Evolutionary conservation across 1,140 invertebrate species (phyloP).

Genomic region (Lepeophtheirus salmonis): DNA sequence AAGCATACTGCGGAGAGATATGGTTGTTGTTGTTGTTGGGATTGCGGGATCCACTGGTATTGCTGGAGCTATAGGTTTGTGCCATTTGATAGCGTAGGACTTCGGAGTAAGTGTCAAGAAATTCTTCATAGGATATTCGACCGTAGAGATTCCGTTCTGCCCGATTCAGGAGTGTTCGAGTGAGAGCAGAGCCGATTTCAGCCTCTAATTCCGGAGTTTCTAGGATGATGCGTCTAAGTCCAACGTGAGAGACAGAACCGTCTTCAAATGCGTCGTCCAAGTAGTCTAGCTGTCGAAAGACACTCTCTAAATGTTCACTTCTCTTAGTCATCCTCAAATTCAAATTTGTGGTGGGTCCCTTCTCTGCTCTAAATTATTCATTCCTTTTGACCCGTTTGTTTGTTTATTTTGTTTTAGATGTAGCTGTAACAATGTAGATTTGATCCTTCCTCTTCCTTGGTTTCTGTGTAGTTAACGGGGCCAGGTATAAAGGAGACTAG

Average conservation of each 20-base stretch:
- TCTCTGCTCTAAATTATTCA: not conserved
- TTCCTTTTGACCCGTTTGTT: not conserved
- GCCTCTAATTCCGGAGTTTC: constrained; percentile 12
- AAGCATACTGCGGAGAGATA: not conserved
- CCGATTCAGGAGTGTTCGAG: constrained; percentile 1
- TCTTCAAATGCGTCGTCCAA: constrained; percentile 11
- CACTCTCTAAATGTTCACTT: constrained; percentile 2
- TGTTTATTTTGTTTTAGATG: no score
- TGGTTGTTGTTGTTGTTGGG: not conserved
- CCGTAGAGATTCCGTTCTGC: constrained; percentile 14
- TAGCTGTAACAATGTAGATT: no score
- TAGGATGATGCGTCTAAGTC: constrained; percentile 11
- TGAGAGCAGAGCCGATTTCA: constrained; percentile 11
- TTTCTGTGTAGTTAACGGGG: no score
- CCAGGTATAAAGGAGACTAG: no score
- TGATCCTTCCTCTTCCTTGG: no score
- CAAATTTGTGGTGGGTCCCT: not conserved
- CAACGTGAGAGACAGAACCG: constrained; percentile 9
- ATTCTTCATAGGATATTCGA: constrained; percentile 5
- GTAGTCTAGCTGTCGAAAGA: constrained; percentile 14
- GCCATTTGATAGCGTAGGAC: not conserved
- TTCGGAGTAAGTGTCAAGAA: not conserved
- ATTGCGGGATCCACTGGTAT: not conserved
- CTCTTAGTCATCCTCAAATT: not conserved
- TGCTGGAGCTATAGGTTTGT: not conserved